Conservation (phyloP, 2,888 invertebrate genomes). For the Timandra comae region DNA sequence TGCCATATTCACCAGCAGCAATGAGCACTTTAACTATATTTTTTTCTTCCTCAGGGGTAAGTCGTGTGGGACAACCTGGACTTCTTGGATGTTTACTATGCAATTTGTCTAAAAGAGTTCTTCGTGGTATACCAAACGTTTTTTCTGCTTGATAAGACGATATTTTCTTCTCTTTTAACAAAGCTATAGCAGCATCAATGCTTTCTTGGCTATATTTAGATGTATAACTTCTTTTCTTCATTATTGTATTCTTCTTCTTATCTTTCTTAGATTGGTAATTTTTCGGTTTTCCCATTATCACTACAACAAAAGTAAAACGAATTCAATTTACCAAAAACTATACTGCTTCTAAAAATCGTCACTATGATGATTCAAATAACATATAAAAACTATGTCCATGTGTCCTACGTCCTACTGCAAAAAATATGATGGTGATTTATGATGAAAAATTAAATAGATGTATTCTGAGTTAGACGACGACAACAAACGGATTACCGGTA, state of each 20-base stretch:
- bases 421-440: no score
- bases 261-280: constrained; percentile 1
- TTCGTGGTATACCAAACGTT: constrained; percentile 18
- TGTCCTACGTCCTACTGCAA: no score
- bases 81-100: constrained; percentile 11
- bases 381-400: no score
- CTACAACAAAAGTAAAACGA: no score
- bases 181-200: constrained; percentile 4
- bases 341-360: no score
- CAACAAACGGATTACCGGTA: no score
- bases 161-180: constrained; percentile 9
- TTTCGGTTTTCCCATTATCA: no score
- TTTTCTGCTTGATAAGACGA: constrained; percentile 19
- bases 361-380: no score
- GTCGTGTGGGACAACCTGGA: constrained; percentile 6
- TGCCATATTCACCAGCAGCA: constrained; percentile 7
- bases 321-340: no score
- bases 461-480: no score
- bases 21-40: constrained; percentile 12
- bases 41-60: constrained; percentile 11
- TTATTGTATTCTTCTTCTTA: no score
- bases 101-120: constrained; percentile 18
- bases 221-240: constrained; percentile 3
- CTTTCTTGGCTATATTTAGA: constrained; percentile 1
- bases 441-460: no score